Percentiles rank a stretch among this genome's conserved stretches.
These are phyloP conservation scores for Adelphocoris suturalis DNA, from an alignment of 2,888 invertebrate species.

Conservation along the genomic window DNA sequence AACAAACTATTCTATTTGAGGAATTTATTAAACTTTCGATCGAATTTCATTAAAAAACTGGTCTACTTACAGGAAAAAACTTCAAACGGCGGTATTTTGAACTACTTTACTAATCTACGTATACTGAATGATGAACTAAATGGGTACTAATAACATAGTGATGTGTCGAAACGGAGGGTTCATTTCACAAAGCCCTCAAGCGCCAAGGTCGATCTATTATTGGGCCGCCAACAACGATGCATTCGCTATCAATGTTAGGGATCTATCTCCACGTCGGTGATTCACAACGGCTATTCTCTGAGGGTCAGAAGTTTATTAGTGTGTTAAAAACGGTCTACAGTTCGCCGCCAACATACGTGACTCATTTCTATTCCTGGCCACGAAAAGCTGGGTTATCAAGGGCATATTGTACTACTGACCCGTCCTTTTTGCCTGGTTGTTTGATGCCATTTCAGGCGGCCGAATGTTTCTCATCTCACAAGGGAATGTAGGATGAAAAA, in stretches of 20 bases:
- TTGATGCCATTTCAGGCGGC: not conserved
- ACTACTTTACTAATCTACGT: no score
- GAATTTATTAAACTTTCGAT: no score
- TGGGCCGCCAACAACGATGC: constrained; percentile 31
- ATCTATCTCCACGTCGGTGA: constrained; percentile 50
- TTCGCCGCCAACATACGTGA: constrained; percentile 47
- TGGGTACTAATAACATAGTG: no score
- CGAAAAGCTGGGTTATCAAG: not conserved
- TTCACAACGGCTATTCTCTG: constrained; percentile 43
- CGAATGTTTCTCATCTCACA: no score
- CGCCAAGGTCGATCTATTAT: constrained; percentile 44
- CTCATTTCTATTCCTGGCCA: constrained; percentile 37
- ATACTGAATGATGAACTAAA: no score
- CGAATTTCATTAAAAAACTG: no score
- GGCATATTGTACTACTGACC: not conserved
- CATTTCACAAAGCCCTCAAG: not conserved
- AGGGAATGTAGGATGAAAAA: no score
- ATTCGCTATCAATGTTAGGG: constrained; percentile 9
- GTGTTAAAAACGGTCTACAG: constrained; percentile 47
- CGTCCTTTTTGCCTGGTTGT: not conserved
- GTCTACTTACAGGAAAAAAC: no score
- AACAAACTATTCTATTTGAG: no score
- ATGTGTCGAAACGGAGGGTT: no score
- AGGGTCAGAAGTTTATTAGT: constrained; percentile 61
- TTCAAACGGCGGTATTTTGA: no score